Evolutionary conservation across 1,140 invertebrate species (phyloP).

Genomic region (Leptinotarsa undecemlineata): DNA sequence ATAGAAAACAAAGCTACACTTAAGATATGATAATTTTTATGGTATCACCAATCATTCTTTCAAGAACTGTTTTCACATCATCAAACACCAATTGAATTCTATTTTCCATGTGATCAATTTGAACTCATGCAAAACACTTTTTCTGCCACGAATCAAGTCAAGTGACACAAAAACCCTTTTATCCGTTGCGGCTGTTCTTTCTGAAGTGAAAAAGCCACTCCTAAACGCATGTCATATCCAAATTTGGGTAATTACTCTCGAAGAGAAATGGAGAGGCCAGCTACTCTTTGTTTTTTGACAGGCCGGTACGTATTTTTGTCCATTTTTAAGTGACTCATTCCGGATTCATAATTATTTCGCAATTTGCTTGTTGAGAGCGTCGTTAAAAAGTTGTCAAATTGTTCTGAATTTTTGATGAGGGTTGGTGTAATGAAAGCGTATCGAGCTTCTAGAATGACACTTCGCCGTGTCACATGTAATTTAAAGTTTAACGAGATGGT

Average conservation of each 20-base stretch:
- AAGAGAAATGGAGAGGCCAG: constrained; percentile 5
- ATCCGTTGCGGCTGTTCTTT: constrained; percentile 19
- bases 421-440: neutral
- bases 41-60: no score
- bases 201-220: constrained; percentile 8
- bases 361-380: constrained; percentile 12
- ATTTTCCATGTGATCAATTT: neutral
- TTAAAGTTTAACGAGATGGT: no score
- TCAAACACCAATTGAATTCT: neutral
- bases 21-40: no score
- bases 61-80: neutral
- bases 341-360: constrained; percentile 19
- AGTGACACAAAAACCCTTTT: neutral
- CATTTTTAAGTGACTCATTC: constrained; percentile 21
- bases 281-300: constrained; percentile 1
- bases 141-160: neutral
- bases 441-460: neutral
- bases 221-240: constrained; percentile 15
- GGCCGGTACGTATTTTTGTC: constrained; percentile 13
- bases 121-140: neutral
- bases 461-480: no score
- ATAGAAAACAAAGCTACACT: no score
- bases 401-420: constrained; percentile 12
- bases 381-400: constrained; percentile 15
- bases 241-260: constrained; percentile 24